phyloP scores from a whole-genome alignment of 2,797 vertebrate species.

The Lophotriccus pileatus region DNA sequence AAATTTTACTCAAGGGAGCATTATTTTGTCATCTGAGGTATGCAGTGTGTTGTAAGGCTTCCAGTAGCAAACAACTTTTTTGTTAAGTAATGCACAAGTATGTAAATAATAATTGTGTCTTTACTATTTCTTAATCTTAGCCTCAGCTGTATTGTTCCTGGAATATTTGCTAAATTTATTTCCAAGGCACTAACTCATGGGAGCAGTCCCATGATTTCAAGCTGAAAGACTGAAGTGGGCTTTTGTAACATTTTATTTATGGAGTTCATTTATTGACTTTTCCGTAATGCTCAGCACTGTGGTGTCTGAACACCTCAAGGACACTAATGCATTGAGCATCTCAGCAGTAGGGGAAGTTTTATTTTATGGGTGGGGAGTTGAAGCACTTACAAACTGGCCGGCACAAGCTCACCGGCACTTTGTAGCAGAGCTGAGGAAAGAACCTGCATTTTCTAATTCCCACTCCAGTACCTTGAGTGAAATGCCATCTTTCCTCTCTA shows the following conservation, averaged over 20 bases:
- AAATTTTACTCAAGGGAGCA: background rate
- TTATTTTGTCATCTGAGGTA: background rate
- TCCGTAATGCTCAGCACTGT: background rate
- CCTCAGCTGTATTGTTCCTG: background rate
- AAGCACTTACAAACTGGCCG: background rate
- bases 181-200: background rate
- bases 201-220: slow-evolving; percentile 1
- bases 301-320: background rate
- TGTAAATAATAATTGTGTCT: background rate
- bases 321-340: background rate
- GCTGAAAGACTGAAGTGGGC: background rate
- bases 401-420: background rate
- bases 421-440: background rate
- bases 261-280: slow-evolving; percentile 27
- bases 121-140: slow-evolving; percentile 7
- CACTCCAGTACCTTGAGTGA: background rate
- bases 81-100: background rate
- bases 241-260: slow-evolving; percentile 45
- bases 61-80: background rate
- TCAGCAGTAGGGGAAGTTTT: background rate
- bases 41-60: background rate
- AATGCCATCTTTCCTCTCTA: background rate
- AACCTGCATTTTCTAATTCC: background rate
- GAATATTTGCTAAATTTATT: slow-evolving; percentile 24
- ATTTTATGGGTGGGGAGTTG: background rate